These are phyloP conservation scores for Sisyra terminalis DNA, from an alignment of 2,888 invertebrate genomes.

Conservation along the genomic window DNA sequence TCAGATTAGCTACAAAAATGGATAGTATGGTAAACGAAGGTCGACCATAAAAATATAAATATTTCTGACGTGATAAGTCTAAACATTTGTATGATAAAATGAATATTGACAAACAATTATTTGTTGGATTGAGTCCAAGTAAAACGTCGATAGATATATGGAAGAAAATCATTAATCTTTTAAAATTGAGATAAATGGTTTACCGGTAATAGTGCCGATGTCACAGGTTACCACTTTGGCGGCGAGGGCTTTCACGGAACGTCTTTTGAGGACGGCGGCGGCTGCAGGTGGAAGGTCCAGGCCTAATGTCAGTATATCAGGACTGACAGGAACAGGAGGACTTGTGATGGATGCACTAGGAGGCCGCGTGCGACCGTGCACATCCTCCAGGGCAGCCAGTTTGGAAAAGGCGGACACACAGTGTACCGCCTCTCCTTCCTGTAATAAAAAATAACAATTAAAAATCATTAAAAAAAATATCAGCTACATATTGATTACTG, in stretches of 20 bases:
- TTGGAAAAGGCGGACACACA: conserved; percentile 35
- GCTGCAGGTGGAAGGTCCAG: conserved; percentile 14
- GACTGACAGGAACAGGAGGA: conserved; percentile 20
- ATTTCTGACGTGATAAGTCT: not conserved
- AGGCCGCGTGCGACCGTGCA: conserved; percentile 48
- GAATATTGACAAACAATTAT: not conserved
- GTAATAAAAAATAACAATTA: conserved; percentile 8
- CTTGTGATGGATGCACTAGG: conserved; percentile 31
- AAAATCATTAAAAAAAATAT: not conserved
- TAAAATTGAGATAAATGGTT: conserved; percentile 16
- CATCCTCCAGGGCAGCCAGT: conserved; percentile 69
- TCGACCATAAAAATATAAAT: not conserved
- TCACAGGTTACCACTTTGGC: conserved; percentile 24
- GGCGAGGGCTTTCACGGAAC: conserved; percentile 7
- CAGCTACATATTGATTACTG: too few species aligned
- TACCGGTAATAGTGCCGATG: conserved; percentile 56
- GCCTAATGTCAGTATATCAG: conserved; percentile 11
- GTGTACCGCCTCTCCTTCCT: conserved; percentile 28
- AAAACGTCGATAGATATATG: conserved; percentile 9
- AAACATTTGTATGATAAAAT: not conserved
- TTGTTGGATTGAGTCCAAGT: conserved; percentile 12
- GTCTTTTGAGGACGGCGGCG: conserved; percentile 15
- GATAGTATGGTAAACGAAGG: too few species aligned
- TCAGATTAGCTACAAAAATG: too few species aligned
- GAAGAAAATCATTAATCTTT: conserved; percentile 4